A percentile compares a stretch with the other conserved stretches of the same genome.
These are phyloP conservation scores for Sinosuthora webbiana DNA, from an alignment of 2,113 vertebrate genomes.

Conservation along the genomic window DNA sequence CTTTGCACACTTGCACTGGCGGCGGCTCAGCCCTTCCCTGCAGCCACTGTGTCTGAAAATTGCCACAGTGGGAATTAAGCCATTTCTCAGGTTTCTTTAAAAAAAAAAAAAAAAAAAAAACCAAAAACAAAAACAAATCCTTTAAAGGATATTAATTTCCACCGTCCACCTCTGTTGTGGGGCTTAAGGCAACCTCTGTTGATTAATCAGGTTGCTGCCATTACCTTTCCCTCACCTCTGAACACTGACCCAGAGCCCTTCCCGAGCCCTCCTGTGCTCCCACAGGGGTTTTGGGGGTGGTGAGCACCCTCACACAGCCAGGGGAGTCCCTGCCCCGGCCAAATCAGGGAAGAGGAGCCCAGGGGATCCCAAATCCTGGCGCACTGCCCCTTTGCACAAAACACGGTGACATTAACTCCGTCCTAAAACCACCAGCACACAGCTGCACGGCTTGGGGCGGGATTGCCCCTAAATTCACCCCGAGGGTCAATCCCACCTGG, in stretches of 20 bases:
- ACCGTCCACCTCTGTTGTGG: background rate
- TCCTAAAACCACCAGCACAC: background rate
- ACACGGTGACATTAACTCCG: rapidly evolving
- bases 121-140: background rate
- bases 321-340: background rate
- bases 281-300: rapidly evolving
- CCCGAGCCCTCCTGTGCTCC: rapidly evolving
- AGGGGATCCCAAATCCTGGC: background rate
- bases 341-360: background rate
- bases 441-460: rapidly evolving
- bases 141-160: background rate
- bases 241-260: rapidly evolving
- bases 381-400: background rate
- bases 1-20: background rate
- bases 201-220: background rate
- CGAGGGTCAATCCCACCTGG: background rate
- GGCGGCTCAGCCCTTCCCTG: background rate
- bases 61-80: background rate
- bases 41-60: rapidly evolving
- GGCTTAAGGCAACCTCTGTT: background rate
- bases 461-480: background rate
- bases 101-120: background rate
- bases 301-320: background rate
- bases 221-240: background rate
- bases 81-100: background rate